Evolutionary conservation across 2,888 invertebrate genomes (phyloP), one percentile per base, ranked within the genome.

Genomic region (Meiosimyza decipiens): DNA sequence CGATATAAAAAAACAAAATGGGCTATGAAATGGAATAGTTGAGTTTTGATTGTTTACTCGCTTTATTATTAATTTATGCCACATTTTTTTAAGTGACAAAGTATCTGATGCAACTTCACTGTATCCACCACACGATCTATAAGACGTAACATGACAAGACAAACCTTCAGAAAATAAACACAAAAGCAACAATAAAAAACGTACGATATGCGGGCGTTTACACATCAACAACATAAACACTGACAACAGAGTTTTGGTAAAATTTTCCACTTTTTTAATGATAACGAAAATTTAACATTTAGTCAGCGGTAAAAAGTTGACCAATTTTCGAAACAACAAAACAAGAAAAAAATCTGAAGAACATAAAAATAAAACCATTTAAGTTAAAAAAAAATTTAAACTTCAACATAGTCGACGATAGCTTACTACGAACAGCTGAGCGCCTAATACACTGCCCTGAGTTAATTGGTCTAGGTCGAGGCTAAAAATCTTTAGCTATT

Each of bases 381-480:
- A 54, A 40, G 40, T 66, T 66, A 52, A 49, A 54, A 60, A 28
- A 3, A 54, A 57, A 33, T 12, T 16, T 49, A 50, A 15, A 59
- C 18, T 22, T 3, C 12, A 54, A 57, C 57, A 40, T 13, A 13
- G 59, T 18, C 16, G 6, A 22, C 12, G 52, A 13, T 18, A 63
- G 51, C 64, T 22, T 18, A 16, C 47, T 54, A 47, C 33, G 60
- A n/a, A 52, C 67, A 73, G 73, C 78, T 84, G 84, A 71, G 79
- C 82, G 81, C 84, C 84, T 81, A 80, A 72, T 77, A 71, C 75
- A 75, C 76, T 80, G 79, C 83, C 82, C 80, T 82, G 84, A 80
- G 82, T 82, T 84, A 84, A 84, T 84, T 84, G 84, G 84, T 84
- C 80, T 84, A 83, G 84, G 82, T 82, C 84, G 82, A 82, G 83